Evolutionary conservation across 1,140 invertebrate species (phyloP), one percentile per base, ranked within the genome.

Genomic region (Drosophila nigromelanica): DNA sequence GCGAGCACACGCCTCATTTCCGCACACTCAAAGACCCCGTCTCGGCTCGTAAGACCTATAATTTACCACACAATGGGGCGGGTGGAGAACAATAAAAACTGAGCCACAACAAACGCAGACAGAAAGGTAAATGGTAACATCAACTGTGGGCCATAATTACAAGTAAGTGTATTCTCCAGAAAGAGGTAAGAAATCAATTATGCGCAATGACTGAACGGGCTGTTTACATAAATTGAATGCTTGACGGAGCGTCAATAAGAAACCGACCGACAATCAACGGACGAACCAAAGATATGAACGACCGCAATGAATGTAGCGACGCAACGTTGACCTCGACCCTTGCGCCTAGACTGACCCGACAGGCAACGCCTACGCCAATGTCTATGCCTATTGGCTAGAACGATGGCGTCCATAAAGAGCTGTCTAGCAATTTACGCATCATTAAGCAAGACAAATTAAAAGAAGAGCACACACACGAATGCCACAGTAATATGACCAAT

Each of bases 111-210:
- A 42, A 43, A 3, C 18, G 10, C 33, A 18, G 18, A 30, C 61
- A 51, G n/a, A n/a, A 51, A 74, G 59, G 72, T 63, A 74, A 52
- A 87, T 70, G 77, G 56, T 73, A 86, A 72, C 74, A 58, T 62
- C 80, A 81, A 85, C 81, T 87, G 61, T 64, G 55, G 43, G 61
- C 67, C 52, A 54, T 73, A 45, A 64, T 54, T 63, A 54, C 30
- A 35, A 30, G 63, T 60, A 59, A 62, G 74, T 35, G 48, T 76
- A 60, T 79, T 54, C 51, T 48, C 43, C 40, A 60, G 48, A 73
- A 87, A 67, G 75, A 76, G 83, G 75, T 87, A 89, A 86, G 82
- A 78, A 82, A 89, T 87, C 83, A 82, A 86, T 86, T 81, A 83
- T 86, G 67, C 68, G 71, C 69, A 86, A 61, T 43, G 52, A 55